These are phyloP conservation scores for Chionodraco myersi DNA, from an alignment of 2,113 vertebrate genomes.

Conservation along the genomic window DNA sequence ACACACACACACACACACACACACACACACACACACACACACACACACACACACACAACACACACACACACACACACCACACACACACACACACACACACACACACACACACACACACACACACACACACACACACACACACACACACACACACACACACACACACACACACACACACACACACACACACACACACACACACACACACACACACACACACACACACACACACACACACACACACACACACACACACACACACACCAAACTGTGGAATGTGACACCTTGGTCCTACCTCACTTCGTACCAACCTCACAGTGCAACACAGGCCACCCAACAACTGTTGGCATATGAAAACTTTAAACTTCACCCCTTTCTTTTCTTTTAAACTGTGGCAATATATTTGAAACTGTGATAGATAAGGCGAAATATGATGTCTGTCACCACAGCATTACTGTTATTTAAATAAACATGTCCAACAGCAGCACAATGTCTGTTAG, in stretches of 20 bases:
- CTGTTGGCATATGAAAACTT: conserved; percentile 35
- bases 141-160: too few species aligned
- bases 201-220: conserved; percentile 51
- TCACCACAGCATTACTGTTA: not conserved
- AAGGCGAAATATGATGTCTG: not conserved
- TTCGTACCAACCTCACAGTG: conserved; percentile 63
- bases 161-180: too few species aligned
- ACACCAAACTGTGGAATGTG: conserved; percentile 85
- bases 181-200: not conserved
- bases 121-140: conserved; percentile 33
- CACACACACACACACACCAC: not conserved
- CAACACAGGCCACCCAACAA: conserved; percentile 67
- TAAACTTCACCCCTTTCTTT: conserved; percentile 23
- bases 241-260: conserved; percentile 66
- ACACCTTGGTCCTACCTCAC: conserved; percentile 79
- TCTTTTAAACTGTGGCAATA: not conserved
- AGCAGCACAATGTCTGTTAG: not conserved
- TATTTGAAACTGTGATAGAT: not conserved
- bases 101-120: too few species aligned
- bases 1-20: conserved; percentile 66
- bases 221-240: conserved; percentile 49
- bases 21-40: too few species aligned
- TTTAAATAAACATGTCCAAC: not conserved
- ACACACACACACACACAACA: too few species aligned
- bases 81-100: too few species aligned